Conservation (phyloP, 2,113 vertebrate species). For the Empidonax traillii region DNA sequence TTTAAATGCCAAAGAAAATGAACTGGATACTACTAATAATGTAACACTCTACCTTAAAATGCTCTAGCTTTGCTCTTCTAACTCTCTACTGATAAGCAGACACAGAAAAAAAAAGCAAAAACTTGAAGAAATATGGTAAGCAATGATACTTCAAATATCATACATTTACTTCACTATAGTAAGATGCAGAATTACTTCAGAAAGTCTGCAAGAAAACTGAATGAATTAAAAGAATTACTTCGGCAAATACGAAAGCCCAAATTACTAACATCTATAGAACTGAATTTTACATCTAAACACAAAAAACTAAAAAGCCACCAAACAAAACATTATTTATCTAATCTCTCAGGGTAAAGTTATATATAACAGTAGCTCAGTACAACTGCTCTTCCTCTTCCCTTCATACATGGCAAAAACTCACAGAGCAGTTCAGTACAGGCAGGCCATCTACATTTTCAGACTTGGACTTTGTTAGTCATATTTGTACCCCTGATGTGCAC, state of each 20-base stretch:
- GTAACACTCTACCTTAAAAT: constrained; percentile 22
- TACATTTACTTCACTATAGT: not conserved
- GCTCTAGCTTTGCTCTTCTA: not conserved
- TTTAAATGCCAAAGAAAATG: constrained; percentile 56
- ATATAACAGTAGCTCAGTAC: not conserved
- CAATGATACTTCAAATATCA: not conserved
- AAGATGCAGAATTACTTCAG: not conserved
- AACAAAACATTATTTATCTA: not conserved
- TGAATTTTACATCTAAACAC: not conserved
- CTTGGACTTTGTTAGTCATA: not conserved
- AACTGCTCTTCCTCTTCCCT: not conserved
- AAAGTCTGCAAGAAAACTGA: not conserved
- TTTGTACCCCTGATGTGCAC: not conserved
- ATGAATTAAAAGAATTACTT: not conserved
- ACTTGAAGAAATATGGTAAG: not conserved
- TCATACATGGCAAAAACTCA: not conserved
- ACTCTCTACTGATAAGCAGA: not conserved
- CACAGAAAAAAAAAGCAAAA: not conserved
- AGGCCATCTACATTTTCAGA: not conserved
- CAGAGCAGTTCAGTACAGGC: not conserved
- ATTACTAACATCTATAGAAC: not conserved
- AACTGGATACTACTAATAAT: constrained; percentile 1
- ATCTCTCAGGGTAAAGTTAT: not conserved
- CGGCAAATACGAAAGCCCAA: not conserved
- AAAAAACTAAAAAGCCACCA: not conserved